Conservation (phyloP, 2,888 invertebrate species). For the Aphodius granarius region DNA sequence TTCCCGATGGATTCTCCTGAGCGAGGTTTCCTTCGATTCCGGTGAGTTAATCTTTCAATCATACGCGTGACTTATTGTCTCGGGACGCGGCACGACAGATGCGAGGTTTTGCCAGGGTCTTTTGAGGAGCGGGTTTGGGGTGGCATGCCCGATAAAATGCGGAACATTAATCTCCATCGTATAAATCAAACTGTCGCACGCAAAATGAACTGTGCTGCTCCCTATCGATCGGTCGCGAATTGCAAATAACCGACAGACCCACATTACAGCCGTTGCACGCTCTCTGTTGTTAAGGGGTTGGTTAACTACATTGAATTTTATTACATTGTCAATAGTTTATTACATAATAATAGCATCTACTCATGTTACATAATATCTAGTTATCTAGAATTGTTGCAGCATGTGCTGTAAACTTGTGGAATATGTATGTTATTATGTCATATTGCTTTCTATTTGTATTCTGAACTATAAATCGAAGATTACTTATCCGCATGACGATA, state of each 20-base stretch:
- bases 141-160: conserved; percentile 37
- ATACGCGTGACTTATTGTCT: conserved; percentile 41
- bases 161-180: conserved; percentile 46
- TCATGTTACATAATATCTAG: background rate
- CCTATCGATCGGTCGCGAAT: conserved; percentile 17
- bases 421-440: background rate
- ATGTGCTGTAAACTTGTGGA: background rate
- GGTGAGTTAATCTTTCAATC: conserved; percentile 57
- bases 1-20: conserved; percentile 81
- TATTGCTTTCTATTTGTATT: background rate
- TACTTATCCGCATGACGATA: background rate
- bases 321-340: background rate
- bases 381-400: background rate
- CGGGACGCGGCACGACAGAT: background rate
- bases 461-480: background rate
- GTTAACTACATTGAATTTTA: background rate
- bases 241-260: background rate
- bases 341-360: no score
- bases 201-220: conserved; percentile 25
- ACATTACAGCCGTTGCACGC: background rate
- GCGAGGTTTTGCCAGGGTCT: background rate
- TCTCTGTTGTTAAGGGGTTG: background rate
- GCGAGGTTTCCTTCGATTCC: conserved; percentile 82
- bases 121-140: background rate
- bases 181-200: conserved; percentile 44